Conservation (phyloP, 2,113 vertebrate species). For the Hydropotes inermis region DNA sequence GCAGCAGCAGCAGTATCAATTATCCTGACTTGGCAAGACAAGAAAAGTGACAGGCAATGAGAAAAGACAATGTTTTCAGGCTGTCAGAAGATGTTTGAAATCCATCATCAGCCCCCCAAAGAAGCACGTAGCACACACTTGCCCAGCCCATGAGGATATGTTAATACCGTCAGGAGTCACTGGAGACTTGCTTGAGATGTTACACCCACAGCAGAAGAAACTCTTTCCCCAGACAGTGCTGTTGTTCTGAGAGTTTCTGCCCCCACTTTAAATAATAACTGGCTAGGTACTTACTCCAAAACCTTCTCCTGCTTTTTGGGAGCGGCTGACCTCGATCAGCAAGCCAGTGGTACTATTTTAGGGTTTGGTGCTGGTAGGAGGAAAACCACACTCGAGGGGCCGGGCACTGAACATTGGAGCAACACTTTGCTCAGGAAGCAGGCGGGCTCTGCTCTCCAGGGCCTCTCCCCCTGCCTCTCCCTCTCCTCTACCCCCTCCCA, state of each 20-base stretch:
- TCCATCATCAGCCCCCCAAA: neutral
- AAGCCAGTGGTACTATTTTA: conserved; percentile 77
- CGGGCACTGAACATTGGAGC: conserved; percentile 73
- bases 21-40: neutral
- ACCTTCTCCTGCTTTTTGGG: conserved; percentile 47
- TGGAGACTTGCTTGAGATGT: rapidly evolving
- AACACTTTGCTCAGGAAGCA: conserved; percentile 83
- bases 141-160: neutral
- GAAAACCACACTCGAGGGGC: conserved; percentile 83
- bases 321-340: conserved; percentile 73
- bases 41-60: neutral
- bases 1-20: neutral
- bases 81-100: conserved; percentile 11
- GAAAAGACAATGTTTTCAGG: neutral
- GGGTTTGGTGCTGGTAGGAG: conserved; percentile 75
- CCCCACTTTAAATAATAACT: neutral
- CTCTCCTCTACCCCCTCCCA: neutral
- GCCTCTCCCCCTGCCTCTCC: neutral
- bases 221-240: neutral
- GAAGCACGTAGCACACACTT: neutral
- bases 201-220: neutral
- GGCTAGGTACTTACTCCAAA: conserved; percentile 78
- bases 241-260: neutral
- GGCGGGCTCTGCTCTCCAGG: conserved; percentile 72
- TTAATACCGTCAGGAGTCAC: neutral